phyloP scores from a whole-genome alignment of 2,888 invertebrate genomes.

The Leptopilina syphax region DNA sequence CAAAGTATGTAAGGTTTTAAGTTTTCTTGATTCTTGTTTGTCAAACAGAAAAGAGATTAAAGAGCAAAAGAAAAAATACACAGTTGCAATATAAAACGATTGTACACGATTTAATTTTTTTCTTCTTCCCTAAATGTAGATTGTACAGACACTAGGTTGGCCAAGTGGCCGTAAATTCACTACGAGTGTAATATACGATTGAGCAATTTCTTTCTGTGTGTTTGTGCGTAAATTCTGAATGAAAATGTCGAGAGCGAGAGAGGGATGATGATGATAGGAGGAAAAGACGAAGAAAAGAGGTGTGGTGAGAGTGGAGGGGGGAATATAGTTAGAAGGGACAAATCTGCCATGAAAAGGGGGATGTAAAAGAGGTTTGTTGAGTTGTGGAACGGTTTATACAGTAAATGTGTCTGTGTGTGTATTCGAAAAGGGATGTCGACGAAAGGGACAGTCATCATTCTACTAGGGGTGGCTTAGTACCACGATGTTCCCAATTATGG shows the following conservation, averaged over 20 bases:
- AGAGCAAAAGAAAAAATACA: neutral
- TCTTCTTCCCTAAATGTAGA: neutral
- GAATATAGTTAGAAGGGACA: neutral
- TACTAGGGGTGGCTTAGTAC: slow-evolving; percentile 20
- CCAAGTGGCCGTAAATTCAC: slow-evolving; percentile 26
- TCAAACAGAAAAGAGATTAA: no score
- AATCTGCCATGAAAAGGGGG: neutral
- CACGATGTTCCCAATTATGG: slow-evolving; percentile 38
- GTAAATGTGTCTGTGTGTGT: no score
- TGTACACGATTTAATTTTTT: no score
- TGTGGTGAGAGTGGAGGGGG: neutral
- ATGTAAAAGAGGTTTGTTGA: neutral
- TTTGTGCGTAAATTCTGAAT: slow-evolving; percentile 10
- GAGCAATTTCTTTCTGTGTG: no score
- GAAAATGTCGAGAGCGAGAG: neutral
- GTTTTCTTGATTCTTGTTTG: no score
- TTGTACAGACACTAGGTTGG: slow-evolving; percentile 3
- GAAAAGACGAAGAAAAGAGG: neutral
- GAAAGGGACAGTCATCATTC: slow-evolving; percentile 27
- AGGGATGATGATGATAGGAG: neutral
- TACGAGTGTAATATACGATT: no score
- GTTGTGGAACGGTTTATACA: no score
- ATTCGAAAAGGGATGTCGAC: neutral
- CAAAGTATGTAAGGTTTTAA: no score
- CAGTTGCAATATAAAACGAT: neutral